Base-by-base conservation (phyloP, 1,140 invertebrate genomes). In the Batillaria attramentaria region DNA sequence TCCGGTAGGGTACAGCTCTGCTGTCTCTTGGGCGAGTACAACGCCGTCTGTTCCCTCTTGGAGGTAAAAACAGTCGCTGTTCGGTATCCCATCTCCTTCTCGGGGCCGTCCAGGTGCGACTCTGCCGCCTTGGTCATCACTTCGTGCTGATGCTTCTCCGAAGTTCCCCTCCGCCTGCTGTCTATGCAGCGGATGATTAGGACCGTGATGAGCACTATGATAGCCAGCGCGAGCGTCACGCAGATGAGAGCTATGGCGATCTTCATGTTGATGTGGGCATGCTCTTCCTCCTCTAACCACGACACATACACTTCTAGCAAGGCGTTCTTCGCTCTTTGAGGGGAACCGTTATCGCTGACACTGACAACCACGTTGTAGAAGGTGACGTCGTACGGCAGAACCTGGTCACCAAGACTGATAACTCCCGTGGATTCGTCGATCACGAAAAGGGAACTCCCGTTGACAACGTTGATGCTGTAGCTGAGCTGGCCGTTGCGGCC, bases 381-480 rank as follows among this genome's bases (percentile, higher is more conserved):
- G n/a, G 79, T 78, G 0, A 81, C 43, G 66, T 86, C 84, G 0
- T 60, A 72, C 1, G 75, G 72, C 0, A 77, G 77, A 0, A 84
- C 42, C 18, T 72, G 65, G 39, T 80, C 33, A 18, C 74, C 74
- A 4, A 97, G 95, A 5, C 95, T 94, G 80, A 98, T 96, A 0
- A 96, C 94, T 0, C 97, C 97, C 0, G 95, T 96, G 35, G 94
- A 91, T 2, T 96, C 93, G 90, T 97, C 95, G 75, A 98, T 97
- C 41, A 94, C 95, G 91, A 98, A 97, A 88, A 97, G 57, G 93
- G 93, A 24, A 94, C 95, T 77, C 5, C 8, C 39, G 75, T 85
- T 96, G 31, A 72, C 68, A 18, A 79, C 77, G 31, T 72, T 78
- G 8, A 87, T 77, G 33, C 79, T 70, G 46, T 82, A 87, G n/a